phyloP scores from a whole-genome alignment of 1,140 invertebrate species.

The Sinonovacula constricta region DNA sequence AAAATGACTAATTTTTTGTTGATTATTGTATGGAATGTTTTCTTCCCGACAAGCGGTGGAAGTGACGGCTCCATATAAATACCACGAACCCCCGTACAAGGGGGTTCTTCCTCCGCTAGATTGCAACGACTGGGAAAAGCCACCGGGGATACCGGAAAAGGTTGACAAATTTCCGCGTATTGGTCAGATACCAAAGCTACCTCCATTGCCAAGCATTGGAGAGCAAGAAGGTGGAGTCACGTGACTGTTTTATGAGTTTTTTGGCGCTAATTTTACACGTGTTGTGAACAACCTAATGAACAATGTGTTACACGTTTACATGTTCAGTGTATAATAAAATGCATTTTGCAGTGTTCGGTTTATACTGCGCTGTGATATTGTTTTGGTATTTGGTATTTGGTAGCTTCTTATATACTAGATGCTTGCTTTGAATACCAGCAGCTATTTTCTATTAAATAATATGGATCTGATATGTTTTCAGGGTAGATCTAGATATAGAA shows the following conservation, averaged over 20 bases:
- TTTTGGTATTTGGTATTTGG: too few relatives aligned
- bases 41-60: constrained; percentile 46
- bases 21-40: too few relatives aligned
- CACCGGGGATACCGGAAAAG: constrained; percentile 4
- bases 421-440: too few relatives aligned
- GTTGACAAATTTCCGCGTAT: constrained; percentile 39
- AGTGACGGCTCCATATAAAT: constrained; percentile 24
- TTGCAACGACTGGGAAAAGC: neutral
- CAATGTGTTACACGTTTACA: too few relatives aligned
- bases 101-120: constrained; percentile 28
- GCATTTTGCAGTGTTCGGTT: too few relatives aligned
- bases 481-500: too few relatives aligned
- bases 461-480: too few relatives aligned
- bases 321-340: too few relatives aligned
- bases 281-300: neutral
- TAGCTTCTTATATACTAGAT: too few relatives aligned
- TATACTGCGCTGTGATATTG: too few relatives aligned
- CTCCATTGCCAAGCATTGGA: constrained; percentile 38
- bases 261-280: neutral
- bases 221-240: constrained; percentile 47
- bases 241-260: neutral
- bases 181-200: constrained; percentile 45
- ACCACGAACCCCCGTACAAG: constrained; percentile 39
- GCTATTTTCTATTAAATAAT: too few relatives aligned
- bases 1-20: too few relatives aligned